Conservation (phyloP, 2,113 vertebrate species). For the Hippocampus zosterae region DNA sequence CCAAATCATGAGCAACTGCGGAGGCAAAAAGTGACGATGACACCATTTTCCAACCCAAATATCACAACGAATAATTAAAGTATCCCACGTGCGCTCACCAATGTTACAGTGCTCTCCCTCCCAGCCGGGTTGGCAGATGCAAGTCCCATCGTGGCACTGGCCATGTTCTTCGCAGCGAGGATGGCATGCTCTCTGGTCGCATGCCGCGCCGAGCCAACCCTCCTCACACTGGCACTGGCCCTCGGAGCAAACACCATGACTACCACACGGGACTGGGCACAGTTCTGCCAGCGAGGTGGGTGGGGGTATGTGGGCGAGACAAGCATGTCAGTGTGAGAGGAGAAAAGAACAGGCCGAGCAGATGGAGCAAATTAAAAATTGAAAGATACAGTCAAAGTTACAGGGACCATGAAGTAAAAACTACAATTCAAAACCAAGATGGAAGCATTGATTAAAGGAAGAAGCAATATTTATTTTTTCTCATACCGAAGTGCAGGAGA, state of each 20-base stretch:
- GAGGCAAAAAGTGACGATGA: conserved; percentile 6
- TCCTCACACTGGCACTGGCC: conserved; percentile 91
- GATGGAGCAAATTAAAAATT: conserved; percentile 33
- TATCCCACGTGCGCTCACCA: conserved; percentile 74
- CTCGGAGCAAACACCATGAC: conserved; percentile 85
- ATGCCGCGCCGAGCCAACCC: conserved; percentile 87
- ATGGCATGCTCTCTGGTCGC: conserved; percentile 87
- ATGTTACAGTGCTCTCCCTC: conserved; percentile 97
- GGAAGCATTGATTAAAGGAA: conserved; percentile 39
- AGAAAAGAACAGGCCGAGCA: conserved; percentile 33
- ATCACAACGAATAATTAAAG: conserved; percentile 34
- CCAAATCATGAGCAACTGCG: conserved; percentile 71
- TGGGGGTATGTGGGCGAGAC: conserved; percentile 30
- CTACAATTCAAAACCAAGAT: conserved; percentile 17
- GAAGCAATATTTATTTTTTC: conserved; percentile 25
- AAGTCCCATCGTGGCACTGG: conserved; percentile 90
- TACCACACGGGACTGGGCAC: conserved; percentile 88
- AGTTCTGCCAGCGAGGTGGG: conserved; percentile 77
- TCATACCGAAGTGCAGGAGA: conserved; percentile 55
- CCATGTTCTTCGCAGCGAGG: conserved; percentile 92
- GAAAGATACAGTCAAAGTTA: conserved; percentile 24
- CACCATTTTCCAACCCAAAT: conserved; percentile 30
- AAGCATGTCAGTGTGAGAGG: conserved; percentile 23
- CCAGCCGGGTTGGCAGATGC: conserved; percentile 96
- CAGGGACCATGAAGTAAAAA: conserved; percentile 11